Percentiles rank a stretch among this genome's conserved stretches.
Conservation (phyloP, 2,888 invertebrate species). For the Philonicus albiceps region DNA sequence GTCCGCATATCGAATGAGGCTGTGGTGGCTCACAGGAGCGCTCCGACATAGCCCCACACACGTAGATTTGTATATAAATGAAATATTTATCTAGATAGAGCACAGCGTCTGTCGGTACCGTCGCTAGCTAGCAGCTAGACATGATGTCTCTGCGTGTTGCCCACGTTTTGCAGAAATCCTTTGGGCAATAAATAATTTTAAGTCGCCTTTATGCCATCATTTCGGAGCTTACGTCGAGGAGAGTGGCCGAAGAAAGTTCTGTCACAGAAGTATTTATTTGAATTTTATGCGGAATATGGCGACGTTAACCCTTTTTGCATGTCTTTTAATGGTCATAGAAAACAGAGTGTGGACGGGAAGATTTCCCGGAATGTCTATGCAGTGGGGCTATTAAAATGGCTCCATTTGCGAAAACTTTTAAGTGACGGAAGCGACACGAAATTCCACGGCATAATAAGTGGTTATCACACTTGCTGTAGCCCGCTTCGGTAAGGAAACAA, state of each 20-base stretch:
- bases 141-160: constrained; percentile 44
- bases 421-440: constrained; percentile 46
- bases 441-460: constrained; percentile 33
- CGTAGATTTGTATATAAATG: constrained; percentile 32
- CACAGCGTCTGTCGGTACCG: not conserved
- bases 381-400: constrained; percentile 33
- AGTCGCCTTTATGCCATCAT: constrained; percentile 38
- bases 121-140: constrained; percentile 12
- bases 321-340: constrained; percentile 3
- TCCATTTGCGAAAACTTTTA: constrained; percentile 48
- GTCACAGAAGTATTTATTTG: constrained; percentile 39
- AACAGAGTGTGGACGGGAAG: constrained; percentile 3
- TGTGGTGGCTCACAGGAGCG: not conserved
- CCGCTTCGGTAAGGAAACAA: not conserved
- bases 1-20: constrained; percentile 33
- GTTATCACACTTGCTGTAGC: constrained; percentile 24
- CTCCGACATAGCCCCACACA: not conserved
- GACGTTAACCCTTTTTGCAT: constrained; percentile 38
- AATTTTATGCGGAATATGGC: constrained; percentile 42
- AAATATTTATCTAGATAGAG: constrained; percentile 34
- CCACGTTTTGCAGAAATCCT: constrained; percentile 39
- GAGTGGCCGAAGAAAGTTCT: constrained; percentile 37
- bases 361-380: constrained; percentile 39
- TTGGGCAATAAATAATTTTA: constrained; percentile 42
- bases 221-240: constrained; percentile 7